A percentile compares a stretch with the other conserved stretches of the same genome.
Conservation (phyloP, 2,888 invertebrate genomes). For the Volucella bombylans region DNA sequence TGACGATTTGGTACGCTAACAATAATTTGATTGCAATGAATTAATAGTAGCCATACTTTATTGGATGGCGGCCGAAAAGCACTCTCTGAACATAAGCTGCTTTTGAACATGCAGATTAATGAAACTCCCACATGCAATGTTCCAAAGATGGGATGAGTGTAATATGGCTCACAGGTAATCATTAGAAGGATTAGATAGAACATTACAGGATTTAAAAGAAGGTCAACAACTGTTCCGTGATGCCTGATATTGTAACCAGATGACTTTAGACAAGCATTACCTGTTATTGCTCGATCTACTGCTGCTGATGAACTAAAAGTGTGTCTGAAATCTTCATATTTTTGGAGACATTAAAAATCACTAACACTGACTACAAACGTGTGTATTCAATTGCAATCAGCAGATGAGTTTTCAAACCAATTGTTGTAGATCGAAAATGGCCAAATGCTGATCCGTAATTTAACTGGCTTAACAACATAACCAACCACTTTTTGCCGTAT, state of each 20-base stretch:
- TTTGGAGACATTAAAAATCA: conserved; percentile 57
- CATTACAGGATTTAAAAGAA: too few relatives aligned
- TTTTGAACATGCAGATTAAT: conserved; percentile 38
- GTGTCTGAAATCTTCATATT: conserved; percentile 69
- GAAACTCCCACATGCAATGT: conserved; percentile 11
- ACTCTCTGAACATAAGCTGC: conserved; percentile 30
- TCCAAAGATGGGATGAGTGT: conserved; percentile 14
- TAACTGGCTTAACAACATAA: too few relatives aligned
- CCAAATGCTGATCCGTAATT: conserved; percentile 55
- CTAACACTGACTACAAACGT: conserved; percentile 51
- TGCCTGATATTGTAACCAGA: too few relatives aligned
- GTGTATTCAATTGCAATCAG: conserved; percentile 45
- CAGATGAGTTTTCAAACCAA: conserved; percentile 54
- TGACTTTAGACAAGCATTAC: too few relatives aligned
- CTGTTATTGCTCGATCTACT: conserved; percentile 75
- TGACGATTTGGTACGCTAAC: conserved; percentile 57
- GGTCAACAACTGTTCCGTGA: too few relatives aligned
- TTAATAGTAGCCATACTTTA: conserved; percentile 41
- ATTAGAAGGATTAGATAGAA: conserved; percentile 59
- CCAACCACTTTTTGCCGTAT: conserved; percentile 35
- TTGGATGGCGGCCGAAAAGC: conserved; percentile 54
- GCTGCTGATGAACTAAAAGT: conserved; percentile 75
- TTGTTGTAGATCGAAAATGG: conserved; percentile 71
- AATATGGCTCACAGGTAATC: conserved; percentile 10
- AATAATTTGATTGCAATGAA: conserved; percentile 64